Percentiles rank a stretch among this genome's conserved stretches.
phyloP scores from a whole-genome alignment of 2,888 invertebrate genomes.

The Cylindroiulus punctatus region DNA sequence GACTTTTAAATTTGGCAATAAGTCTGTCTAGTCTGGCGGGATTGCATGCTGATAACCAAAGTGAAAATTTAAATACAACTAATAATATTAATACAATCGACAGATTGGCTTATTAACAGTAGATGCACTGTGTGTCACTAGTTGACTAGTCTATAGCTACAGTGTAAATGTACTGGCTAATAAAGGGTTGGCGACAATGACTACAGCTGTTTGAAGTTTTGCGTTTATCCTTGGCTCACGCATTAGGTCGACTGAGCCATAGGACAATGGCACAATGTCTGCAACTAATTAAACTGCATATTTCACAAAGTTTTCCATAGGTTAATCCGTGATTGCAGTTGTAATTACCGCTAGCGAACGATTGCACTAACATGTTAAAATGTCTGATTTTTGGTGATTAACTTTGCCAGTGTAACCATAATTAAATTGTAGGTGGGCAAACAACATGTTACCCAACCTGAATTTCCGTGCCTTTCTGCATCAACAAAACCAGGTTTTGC shows the following conservation, averaged over 20 bases:
- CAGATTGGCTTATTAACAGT: constrained; percentile 9
- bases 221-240: not conserved
- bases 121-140: not conserved
- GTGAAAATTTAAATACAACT: not conserved
- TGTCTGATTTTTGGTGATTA: not conserved
- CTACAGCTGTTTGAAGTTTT: not conserved
- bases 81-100: not conserved
- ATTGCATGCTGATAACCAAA: constrained; percentile 8
- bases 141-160: not conserved
- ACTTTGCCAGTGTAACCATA: not conserved
- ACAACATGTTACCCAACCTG: constrained; percentile 4
- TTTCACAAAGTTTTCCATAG: not conserved
- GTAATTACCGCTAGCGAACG: not conserved
- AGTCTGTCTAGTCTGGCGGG: not conserved
- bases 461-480: not conserved
- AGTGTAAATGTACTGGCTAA: constrained; percentile 1
- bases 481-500: not conserved
- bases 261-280: not conserved
- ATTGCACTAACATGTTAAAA: not conserved
- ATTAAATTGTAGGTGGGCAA: not conserved
- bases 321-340: not conserved
- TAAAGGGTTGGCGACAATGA: not conserved
- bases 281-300: constrained; percentile 14
- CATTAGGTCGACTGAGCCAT: not conserved
- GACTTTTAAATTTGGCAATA: constrained; percentile 33